Base-by-base conservation (phyloP, 2,113 vertebrate species). In the Lonchura striata region DNA sequence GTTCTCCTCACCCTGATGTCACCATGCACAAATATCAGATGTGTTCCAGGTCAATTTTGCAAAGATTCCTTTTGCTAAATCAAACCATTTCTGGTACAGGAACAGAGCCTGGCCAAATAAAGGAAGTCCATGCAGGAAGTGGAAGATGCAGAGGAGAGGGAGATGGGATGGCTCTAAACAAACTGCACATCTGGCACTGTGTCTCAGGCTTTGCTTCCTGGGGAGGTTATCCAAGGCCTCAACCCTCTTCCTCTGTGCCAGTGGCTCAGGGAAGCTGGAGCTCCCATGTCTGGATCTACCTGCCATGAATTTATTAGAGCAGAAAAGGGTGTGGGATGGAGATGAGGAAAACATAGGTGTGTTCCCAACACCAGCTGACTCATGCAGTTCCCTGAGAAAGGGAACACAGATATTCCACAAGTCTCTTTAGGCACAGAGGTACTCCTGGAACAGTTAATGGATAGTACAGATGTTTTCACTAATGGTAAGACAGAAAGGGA, bases 61-160 rank as follows among this genome's bases (percentile, higher is more conserved):
- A 69, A 64, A 95, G 13, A 60, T n/a, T 59, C n/a, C 15, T 88
- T 20, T 54, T 44, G 7, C 53, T 69, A 53, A 92, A 72, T 21
- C 56, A 65, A 75, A 78, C 21, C 2, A 9, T 59, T 79, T 74
- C 42, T 50, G 61, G 15, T 50, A 27, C 35, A 98, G 97, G 97
- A 98, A 90, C 91, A 98, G 90, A 98, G 91, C 74, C 83, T 98
- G 91, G 97, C 96, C 33, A 95, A 88, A 84, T 97, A 98, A 88
- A 96, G 89, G 61, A 98, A 98, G 90, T 97, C 94, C 0, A 57
- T 88, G 24, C 92, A 97, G 0, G 79, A 98, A 18, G 72, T 96
- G 78, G 97, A 97, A 5, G 97, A 98, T 3, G 97, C 97, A 0
- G 96, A 98, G 85, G 97, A 98, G 61, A 59, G 79, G 46, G 97